Evolutionary conservation across 2,888 invertebrate genomes (phyloP).

Genomic region (Oligia fasciuncula): DNA sequence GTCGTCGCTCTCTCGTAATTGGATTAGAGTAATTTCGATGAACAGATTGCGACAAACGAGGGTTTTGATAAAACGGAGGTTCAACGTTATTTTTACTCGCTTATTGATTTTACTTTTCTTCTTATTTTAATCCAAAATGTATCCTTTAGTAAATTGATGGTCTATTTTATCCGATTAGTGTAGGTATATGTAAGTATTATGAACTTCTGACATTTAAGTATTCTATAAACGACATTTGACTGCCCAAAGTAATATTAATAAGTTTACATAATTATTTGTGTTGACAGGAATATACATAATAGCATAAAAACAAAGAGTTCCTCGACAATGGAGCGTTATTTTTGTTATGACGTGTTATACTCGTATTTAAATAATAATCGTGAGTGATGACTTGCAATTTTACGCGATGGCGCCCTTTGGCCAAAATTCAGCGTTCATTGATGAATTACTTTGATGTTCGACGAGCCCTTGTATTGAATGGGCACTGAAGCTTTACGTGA

Average conservation of each 20-base stretch:
- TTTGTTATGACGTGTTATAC: constrained; percentile 17
- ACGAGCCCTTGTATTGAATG: constrained; percentile 24
- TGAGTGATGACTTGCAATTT: constrained; percentile 28
- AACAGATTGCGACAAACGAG: constrained; percentile 76
- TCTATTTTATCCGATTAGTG: too few species aligned
- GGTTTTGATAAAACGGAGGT: constrained; percentile 66
- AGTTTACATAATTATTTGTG: background rate
- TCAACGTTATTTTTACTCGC: constrained; percentile 47
- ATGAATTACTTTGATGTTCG: constrained; percentile 35
- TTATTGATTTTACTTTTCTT: constrained; percentile 27
- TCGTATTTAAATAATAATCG: constrained; percentile 16
- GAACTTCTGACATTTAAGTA: background rate
- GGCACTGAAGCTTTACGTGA: constrained; percentile 4
- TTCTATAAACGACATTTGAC: background rate
- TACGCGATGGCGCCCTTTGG: background rate
- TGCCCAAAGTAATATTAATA: background rate
- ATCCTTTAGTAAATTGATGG: background rate
- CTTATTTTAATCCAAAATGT: background rate
- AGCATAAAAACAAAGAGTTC: constrained; percentile 6
- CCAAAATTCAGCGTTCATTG: constrained; percentile 35
- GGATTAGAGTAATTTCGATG: constrained; percentile 77
- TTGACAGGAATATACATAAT: background rate
- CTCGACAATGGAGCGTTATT: background rate
- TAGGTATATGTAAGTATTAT: background rate
- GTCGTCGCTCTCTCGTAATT: constrained; percentile 69